phyloP scores from a whole-genome alignment of 2,888 invertebrate species.

The Heliconius erato region DNA sequence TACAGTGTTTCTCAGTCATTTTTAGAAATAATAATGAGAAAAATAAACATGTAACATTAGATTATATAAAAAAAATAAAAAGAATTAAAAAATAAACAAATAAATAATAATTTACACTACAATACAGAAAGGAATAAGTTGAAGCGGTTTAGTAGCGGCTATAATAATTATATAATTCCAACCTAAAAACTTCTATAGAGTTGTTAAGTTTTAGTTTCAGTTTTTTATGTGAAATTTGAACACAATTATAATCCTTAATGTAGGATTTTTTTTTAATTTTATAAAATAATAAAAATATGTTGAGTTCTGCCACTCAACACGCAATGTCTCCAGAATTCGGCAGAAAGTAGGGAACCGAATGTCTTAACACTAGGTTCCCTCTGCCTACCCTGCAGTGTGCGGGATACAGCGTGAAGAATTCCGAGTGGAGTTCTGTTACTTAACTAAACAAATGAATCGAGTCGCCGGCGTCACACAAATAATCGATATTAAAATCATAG shows the following conservation, averaged over 20 bases:
- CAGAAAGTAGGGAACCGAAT: too few relatives aligned
- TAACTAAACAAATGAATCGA: too few relatives aligned
- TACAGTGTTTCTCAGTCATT: background rate
- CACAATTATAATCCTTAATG: background rate
- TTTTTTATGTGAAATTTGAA: background rate
- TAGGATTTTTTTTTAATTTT: background rate
- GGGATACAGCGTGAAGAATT: too few relatives aligned
- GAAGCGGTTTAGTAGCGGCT: background rate
- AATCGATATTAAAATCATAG: constrained; percentile 15
- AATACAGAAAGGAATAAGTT: background rate
- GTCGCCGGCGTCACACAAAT: background rate
- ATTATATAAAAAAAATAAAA: background rate
- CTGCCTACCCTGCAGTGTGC: too few relatives aligned
- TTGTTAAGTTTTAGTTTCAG: background rate
- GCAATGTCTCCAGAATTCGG: too few relatives aligned
- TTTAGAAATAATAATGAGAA: too few relatives aligned
- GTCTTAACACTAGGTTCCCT: too few relatives aligned
- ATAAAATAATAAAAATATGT: background rate
- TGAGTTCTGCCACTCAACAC: too few relatives aligned
- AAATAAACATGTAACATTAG: background rate
- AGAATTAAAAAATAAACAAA: background rate
- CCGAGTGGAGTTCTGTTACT: too few relatives aligned
- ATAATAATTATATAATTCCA: background rate
- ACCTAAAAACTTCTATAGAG: background rate
- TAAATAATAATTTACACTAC: background rate